A percentile compares a stretch with the other conserved stretches of the same genome.
phyloP scores from a whole-genome alignment of 2,888 invertebrate genomes.

The Panorpa germanica region DNA sequence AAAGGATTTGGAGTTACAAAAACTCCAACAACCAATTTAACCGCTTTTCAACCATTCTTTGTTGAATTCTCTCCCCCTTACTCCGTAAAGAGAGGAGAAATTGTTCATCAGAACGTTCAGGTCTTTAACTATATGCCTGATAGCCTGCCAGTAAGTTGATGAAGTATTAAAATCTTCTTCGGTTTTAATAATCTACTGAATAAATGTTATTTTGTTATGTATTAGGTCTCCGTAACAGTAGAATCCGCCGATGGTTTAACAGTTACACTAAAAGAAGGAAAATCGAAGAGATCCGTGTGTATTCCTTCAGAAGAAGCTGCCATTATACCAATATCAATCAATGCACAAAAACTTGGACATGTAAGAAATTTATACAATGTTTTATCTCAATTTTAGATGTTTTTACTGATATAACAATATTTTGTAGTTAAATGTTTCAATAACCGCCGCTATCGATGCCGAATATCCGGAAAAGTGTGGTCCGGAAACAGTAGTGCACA shows the following conservation, averaged over 20 bases:
- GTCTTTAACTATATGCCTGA: conserved; percentile 76
- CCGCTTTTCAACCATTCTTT: conserved; percentile 68
- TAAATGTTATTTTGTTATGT: too few species aligned
- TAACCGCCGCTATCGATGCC: conserved; percentile 27
- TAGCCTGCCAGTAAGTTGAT: conserved; percentile 47
- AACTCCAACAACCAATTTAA: conserved; percentile 38
- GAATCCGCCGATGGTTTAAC: conserved; percentile 9
- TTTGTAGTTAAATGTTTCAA: conserved; percentile 33
- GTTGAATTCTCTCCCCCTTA: conserved; percentile 76
- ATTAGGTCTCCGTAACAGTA: too few species aligned
- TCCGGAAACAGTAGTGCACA: conserved; percentile 25
- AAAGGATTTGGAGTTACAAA: conserved; percentile 61
- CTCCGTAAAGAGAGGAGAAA: conserved; percentile 76
- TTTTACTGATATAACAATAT: too few species aligned
- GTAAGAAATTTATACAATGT: too few species aligned
- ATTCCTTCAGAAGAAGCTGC: conserved; percentile 8
- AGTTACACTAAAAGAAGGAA: neutral
- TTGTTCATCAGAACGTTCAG: conserved; percentile 69
- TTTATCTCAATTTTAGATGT: too few species aligned
- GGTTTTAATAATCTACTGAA: too few species aligned
- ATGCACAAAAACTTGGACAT: too few species aligned
- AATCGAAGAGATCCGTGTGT: neutral
- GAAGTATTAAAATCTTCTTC: too few species aligned
- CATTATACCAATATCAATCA: too few species aligned
- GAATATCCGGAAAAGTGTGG: conserved; percentile 27